Percentiles rank a stretch among this genome's conserved stretches.
Conservation (phyloP, 2,888 invertebrate genomes). For the Ochropleura leucogaster region DNA sequence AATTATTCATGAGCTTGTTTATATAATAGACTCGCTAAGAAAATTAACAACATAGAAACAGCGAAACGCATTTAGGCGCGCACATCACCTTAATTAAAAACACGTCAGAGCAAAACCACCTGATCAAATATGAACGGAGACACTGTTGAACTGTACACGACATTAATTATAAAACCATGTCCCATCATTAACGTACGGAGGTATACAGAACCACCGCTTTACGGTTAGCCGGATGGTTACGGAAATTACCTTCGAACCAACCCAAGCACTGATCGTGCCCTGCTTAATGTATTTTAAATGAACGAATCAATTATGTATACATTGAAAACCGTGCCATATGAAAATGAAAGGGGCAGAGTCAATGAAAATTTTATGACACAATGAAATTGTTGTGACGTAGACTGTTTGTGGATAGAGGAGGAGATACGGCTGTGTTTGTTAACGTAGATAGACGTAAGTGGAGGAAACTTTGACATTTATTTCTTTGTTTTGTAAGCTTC, state of each 20-base stretch:
- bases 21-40: constrained; percentile 33
- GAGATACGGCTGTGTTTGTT: constrained; percentile 28
- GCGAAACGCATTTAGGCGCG: constrained; percentile 33
- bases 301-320: constrained; percentile 81
- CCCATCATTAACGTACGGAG: constrained; percentile 50
- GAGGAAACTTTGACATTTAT: constrained; percentile 61
- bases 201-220: constrained; percentile 38
- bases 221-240: constrained; percentile 61
- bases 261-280: constrained; percentile 74
- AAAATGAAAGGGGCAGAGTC: constrained; percentile 76
- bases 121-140: constrained; percentile 58
- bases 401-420: constrained; percentile 14
- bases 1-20: constrained; percentile 55
- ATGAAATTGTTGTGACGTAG: constrained; percentile 70
- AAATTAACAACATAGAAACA: constrained; percentile 43
- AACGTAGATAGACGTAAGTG: neutral
- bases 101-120: constrained; percentile 50
- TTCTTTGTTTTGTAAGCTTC: constrained; percentile 64
- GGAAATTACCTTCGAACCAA: constrained; percentile 78
- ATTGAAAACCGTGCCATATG: constrained; percentile 72
- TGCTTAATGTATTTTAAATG: constrained; percentile 86
- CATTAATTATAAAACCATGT: constrained; percentile 65
- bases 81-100: constrained; percentile 59
- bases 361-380: constrained; percentile 75
- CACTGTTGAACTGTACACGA: constrained; percentile 33